Evolutionary conservation across 1,140 invertebrate species (phyloP).

Genomic region (Aplysia californica): DNA sequence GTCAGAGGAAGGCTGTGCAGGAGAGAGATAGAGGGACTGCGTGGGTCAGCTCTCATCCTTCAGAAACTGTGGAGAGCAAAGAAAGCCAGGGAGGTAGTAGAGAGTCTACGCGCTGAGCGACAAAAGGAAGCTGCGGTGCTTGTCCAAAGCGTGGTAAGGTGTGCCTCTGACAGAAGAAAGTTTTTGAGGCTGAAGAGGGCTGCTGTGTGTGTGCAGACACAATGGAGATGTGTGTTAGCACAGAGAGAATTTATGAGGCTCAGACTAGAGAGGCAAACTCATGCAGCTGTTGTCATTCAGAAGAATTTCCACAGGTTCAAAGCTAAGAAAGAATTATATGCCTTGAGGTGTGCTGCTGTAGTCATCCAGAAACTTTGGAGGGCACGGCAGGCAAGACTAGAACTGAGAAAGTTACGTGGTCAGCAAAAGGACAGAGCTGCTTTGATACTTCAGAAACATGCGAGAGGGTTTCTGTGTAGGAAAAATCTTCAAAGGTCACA

Average conservation of each 20-base stretch:
- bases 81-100: not conserved
- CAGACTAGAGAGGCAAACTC: not conserved
- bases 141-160: too few relatives aligned
- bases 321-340: conserved; percentile 14
- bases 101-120: conserved; percentile 11
- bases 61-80: conserved; percentile 26
- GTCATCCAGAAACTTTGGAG: conserved; percentile 40
- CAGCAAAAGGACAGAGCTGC: conserved; percentile 32
- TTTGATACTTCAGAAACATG: conserved; percentile 33
- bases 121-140: not conserved
- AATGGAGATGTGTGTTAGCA: conserved; percentile 29
- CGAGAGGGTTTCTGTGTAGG: conserved; percentile 9
- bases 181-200: conserved; percentile 22
- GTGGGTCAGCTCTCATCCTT: conserved; percentile 22
- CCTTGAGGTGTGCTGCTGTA: conserved; percentile 32
- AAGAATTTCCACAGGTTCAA: conserved; percentile 26
- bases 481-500: conserved; percentile 8
- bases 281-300: conserved; percentile 9
- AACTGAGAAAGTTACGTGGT: conserved; percentile 30
- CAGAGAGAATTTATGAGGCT: conserved; percentile 12
- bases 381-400: conserved; percentile 24
- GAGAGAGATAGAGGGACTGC: conserved; percentile 1
- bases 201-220: conserved; percentile 35
- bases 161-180: conserved; percentile 8
- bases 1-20: conserved; percentile 13